Percentiles rank a stretch among this genome's conserved stretches.
Evolutionary conservation across 2,888 invertebrate genomes (phyloP).

Genomic region (Ditylenchus weischeri): DNA sequence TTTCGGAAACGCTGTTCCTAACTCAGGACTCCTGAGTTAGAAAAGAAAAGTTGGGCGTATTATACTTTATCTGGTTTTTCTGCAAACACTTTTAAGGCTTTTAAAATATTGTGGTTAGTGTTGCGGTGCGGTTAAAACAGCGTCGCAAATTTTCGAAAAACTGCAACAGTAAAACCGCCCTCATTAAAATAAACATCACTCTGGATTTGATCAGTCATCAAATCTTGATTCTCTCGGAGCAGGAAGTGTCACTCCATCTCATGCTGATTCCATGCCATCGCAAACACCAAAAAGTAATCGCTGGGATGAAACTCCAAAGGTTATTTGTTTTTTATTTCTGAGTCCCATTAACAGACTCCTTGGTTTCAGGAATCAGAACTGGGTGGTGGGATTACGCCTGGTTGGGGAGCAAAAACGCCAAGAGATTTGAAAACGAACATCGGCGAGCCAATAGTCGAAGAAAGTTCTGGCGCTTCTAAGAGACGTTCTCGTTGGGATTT

Average conservation of each 20-base stretch:
- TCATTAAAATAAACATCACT: too few relatives aligned
- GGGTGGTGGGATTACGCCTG: constrained; percentile 70
- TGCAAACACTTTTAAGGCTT: too few relatives aligned
- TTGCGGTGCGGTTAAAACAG: too few relatives aligned
- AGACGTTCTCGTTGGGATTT: constrained; percentile 97
- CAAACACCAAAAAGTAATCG: constrained; percentile 74
- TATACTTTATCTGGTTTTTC: too few relatives aligned
- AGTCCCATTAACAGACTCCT: constrained; percentile 16
- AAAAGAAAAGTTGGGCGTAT: too few relatives aligned
- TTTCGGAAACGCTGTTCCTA: too few relatives aligned
- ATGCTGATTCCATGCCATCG: constrained; percentile 72
- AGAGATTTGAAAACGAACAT: constrained; percentile 56
- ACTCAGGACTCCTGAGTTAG: too few relatives aligned
- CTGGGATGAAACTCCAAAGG: constrained; percentile 97
- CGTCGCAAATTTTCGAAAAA: too few relatives aligned
- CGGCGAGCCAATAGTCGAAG: constrained; percentile 41
- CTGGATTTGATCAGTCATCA: constrained; percentile 59
- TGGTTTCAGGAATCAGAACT: constrained; percentile 62
- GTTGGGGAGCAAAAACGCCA: constrained; percentile 95
- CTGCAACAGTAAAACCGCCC: too few relatives aligned
- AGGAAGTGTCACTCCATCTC: constrained; percentile 62
- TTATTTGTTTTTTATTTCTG: not conserved
- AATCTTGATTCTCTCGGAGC: constrained; percentile 13
- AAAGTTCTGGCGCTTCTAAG: constrained; percentile 68
- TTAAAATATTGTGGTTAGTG: too few relatives aligned